These are phyloP conservation scores for Conus betulinus DNA, from an alignment of 1,140 invertebrate genomes.

Conservation along the genomic window DNA sequence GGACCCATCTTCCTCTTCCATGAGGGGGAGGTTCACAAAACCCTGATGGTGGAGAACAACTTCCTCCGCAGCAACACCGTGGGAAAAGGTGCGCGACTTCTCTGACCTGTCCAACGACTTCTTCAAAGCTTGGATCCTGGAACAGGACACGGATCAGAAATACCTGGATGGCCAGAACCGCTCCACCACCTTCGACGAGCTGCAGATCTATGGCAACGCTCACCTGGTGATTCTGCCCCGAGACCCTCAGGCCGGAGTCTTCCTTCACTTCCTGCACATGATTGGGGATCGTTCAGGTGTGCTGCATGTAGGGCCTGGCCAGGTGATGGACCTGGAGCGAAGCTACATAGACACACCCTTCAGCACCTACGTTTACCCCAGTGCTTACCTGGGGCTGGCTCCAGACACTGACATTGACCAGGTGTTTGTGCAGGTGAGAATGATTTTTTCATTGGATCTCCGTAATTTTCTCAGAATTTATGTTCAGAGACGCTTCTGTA, in stretches of 20 bases:
- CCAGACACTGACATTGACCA: slow-evolving; percentile 61
- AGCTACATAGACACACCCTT: slow-evolving; percentile 63
- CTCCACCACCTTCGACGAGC: slow-evolving; percentile 60
- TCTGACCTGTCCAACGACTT: slow-evolving; percentile 57
- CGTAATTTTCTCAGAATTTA: no score
- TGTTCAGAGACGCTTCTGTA: no score
- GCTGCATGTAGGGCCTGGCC: slow-evolving; percentile 62
- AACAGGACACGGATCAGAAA: slow-evolving; percentile 52
- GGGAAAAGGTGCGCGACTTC: slow-evolving; percentile 56
- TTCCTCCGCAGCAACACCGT: slow-evolving; percentile 46
- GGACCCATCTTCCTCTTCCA: slow-evolving; percentile 64
- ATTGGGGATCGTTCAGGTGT: slow-evolving; percentile 64
- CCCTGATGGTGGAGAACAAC: slow-evolving; percentile 62
- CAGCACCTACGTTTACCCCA: slow-evolving; percentile 63
- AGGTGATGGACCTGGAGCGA: slow-evolving; percentile 60
- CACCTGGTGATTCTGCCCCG: slow-evolving; percentile 60
- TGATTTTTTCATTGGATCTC: neutral
- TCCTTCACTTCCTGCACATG: slow-evolving; percentile 63
- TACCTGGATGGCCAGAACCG: slow-evolving; percentile 54
- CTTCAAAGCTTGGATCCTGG: slow-evolving; percentile 68
- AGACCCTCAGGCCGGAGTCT: slow-evolving; percentile 48
- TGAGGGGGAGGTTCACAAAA: slow-evolving; percentile 55
- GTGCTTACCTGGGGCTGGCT: slow-evolving; percentile 63
- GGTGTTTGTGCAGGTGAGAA: slow-evolving; percentile 56
- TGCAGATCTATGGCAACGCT: slow-evolving; percentile 65